Evolutionary conservation across 1,140 invertebrate genomes (phyloP).

Genomic region (Manduca sexta): DNA sequence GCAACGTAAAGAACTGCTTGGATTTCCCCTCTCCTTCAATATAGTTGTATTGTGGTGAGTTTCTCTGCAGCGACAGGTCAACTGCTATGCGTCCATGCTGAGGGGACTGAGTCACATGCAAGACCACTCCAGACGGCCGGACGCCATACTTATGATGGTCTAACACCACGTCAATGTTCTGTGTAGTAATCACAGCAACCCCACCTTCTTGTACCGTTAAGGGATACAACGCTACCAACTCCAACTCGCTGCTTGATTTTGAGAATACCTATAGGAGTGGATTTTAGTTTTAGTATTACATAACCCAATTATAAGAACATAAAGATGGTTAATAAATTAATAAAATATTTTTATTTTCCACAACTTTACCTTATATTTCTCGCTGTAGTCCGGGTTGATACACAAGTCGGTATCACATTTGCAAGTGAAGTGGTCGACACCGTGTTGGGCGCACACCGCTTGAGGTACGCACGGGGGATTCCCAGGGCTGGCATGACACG

Average conservation of each 20-base stretch:
- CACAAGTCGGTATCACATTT: conserved; percentile 85
- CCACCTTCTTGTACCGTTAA: conserved; percentile 87
- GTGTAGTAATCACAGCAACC: conserved; percentile 81
- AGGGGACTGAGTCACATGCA: conserved; percentile 85
- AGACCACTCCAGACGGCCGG: conserved; percentile 84
- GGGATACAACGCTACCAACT: conserved; percentile 82
- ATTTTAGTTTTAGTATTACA: not conserved
- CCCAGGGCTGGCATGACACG: conserved; percentile 78
- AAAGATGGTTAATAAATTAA: too few species aligned
- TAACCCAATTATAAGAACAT: not conserved
- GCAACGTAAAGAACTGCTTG: conserved; percentile 78
- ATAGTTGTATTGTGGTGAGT: conserved; percentile 50
- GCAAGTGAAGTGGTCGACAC: conserved; percentile 88
- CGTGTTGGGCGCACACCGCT: conserved; percentile 85
- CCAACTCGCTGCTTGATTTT: conserved; percentile 78
- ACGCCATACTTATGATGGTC: conserved; percentile 91
- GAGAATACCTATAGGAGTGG: conserved; percentile 68
- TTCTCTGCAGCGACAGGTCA: conserved; percentile 57
- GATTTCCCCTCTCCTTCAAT: conserved; percentile 55
- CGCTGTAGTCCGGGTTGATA: conserved; percentile 83
- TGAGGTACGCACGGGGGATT: conserved; percentile 82
- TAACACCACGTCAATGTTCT: conserved; percentile 87
- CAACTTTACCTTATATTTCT: conserved; percentile 78
- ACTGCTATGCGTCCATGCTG: conserved; percentile 79
- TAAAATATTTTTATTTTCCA: too few species aligned